A percentile compares a stretch with the other conserved stretches of the same genome.
Evolutionary conservation across 2,888 invertebrate species (phyloP).

Genomic region (Chaetoderma sp.): DNA sequence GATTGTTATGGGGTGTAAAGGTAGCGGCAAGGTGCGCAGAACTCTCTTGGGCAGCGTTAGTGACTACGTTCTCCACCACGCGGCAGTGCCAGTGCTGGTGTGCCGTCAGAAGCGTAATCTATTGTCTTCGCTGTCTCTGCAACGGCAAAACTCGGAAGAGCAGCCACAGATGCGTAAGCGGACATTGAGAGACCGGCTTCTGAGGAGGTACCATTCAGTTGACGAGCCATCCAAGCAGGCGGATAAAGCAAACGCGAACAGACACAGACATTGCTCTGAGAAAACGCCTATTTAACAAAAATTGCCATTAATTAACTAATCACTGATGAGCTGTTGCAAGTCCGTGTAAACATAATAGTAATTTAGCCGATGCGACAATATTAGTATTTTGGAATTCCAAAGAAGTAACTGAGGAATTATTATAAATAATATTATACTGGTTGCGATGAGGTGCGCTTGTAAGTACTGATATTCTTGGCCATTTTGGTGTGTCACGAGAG

Average conservation of each 20-base stretch:
- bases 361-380: too few species aligned
- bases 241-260: neutral
- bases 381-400: too few species aligned
- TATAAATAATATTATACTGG: too few species aligned
- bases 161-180: neutral
- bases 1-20: slow-evolving; percentile 1
- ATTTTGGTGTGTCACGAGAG: too few species aligned
- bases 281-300: too few species aligned
- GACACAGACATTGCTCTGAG: neutral
- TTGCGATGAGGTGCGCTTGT: too few species aligned
- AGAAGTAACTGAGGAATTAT: too few species aligned
- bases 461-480: too few species aligned
- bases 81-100: neutral
- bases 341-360: too few species aligned
- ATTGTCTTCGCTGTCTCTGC: neutral
- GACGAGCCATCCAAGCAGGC: neutral
- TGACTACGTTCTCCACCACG: slow-evolving; percentile 1
- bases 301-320: too few species aligned
- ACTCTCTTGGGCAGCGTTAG: slow-evolving; percentile 1
- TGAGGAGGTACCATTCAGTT: slow-evolving; percentile 1
- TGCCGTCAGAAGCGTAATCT: slow-evolving; percentile 7
- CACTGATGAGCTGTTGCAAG: too few species aligned
- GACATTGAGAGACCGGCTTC: neutral
- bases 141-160: neutral
- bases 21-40: neutral